Base-by-base conservation (phyloP, 2,888 invertebrate genomes). In the Entomobrya proxima region DNA sequence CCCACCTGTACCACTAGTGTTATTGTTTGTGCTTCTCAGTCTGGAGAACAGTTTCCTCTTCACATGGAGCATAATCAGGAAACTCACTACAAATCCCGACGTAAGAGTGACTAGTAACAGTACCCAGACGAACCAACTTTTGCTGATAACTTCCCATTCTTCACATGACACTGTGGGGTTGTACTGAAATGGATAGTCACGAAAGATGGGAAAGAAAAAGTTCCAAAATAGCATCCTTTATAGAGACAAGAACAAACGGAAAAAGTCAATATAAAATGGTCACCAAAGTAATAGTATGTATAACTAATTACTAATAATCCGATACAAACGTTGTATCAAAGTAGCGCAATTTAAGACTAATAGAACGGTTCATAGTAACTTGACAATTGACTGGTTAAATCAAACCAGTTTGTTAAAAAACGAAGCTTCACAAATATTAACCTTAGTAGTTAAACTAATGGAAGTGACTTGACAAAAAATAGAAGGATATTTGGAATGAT, bases 161-260 rank as follows among this genome's bases (percentile, higher is more conserved):
- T 88, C 88, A 80, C 90, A 90, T 15, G 76, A 67, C 35, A 44
- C 55, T 64, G 52, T 21, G 5, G 86, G 80, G 18, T 87, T 78
- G 58, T 81, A 89, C 37, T 80, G 86, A 55, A 90, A 90, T 27
- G 86, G 83, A 64, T 88, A 89, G 84, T 90, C 90, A 7, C 90
- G 90, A 79, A 89, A 90, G n/a, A 90, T 90, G 15, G 90, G 90
- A 78, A 89, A 90, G 88, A 90, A 90, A 76, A 88, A 89, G 85
- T 90, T 90, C 89, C 90, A 90, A 78, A 90, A 90, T 50, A 88
- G 81, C 90, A 90, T 90, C 75, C 90, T 90, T 58, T 13, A 77
- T 24, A 15, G 2, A 32, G 18, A 18, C 1, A 77, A 78, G 15
- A 72, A 24, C 11, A 47, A 47, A 37, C 35, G 32, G 15, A 64